These are phyloP conservation scores for Natator depressus DNA, from an alignment of 2,113 vertebrate genomes.

Conservation along the genomic window DNA sequence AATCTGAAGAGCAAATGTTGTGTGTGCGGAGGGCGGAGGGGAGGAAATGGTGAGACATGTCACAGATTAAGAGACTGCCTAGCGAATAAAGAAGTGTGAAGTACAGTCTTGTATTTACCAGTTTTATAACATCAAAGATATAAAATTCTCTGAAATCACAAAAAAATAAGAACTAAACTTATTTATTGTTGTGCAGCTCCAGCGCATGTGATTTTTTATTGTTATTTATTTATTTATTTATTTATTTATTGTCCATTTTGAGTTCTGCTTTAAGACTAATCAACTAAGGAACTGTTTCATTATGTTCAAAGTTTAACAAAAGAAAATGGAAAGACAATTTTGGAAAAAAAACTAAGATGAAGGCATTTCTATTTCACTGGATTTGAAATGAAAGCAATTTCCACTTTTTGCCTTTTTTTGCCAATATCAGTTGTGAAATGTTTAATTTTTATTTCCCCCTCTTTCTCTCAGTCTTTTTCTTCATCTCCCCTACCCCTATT, in stretches of 20 bases:
- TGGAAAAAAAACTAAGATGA: rapidly evolving
- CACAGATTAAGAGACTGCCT: not conserved
- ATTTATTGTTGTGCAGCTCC: not conserved
- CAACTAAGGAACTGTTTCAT: not conserved
- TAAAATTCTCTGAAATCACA: not conserved
- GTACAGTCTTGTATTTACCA: not conserved
- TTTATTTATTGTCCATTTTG: not conserved
- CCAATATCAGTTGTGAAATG: not conserved
- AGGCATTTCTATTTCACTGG: not conserved
- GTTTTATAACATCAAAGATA: not conserved
- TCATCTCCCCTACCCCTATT: not conserved
- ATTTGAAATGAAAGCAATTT: not conserved
- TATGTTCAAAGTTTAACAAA: not conserved
- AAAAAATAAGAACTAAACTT: not conserved
- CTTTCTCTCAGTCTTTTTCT: rapidly evolving
- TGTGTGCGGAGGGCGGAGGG: not conserved
- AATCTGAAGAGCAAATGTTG: not conserved
- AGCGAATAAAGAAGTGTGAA: not conserved
- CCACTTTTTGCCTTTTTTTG: not conserved
- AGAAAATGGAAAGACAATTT: not conserved
- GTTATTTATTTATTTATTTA: not conserved
- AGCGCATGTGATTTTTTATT: too few relatives aligned
- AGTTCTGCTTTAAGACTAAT: too few relatives aligned
- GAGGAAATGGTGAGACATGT: not conserved
- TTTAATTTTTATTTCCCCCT: not conserved